Base-by-base conservation (phyloP, 92 coral and sea anemone species). In the Desmophyllum pertusum region DNA sequence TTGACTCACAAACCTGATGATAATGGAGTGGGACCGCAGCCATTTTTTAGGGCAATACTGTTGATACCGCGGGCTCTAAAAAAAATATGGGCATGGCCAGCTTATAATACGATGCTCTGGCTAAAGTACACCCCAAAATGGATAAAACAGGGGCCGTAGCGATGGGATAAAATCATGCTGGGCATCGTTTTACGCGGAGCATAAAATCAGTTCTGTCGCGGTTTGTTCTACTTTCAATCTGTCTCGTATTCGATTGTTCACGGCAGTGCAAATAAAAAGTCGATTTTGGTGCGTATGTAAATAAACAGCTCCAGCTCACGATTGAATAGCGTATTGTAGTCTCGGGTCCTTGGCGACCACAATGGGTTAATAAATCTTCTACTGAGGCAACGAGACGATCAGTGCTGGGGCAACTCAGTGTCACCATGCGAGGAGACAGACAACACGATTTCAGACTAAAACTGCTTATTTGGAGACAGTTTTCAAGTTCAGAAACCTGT, bases 321-420 rank as follows among this genome's bases (percentile, higher is more conserved):
- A 18, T 3, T 7, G 42, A 41, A 41, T 25, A 41, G 51, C 53
- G n/a, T 11, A 72, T 42, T 72, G 46, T 42, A 29, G 7, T 43
- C 5, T 72, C 76, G 30, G 55, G 23, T 71, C 35, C 76, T 71
- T 40, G 42, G 53, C 55, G 76, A 72, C 57, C 31, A 43, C 36
- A 30, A 29, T 43, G 21, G 10, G 9, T 6, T 11, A 14, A 43
- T 72, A 36, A 70, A 70, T 41, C 45, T 70, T 70, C 53, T n/a
- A 23, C 46, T 41, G 3, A 40, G 36, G 36, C 72, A 37, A 14
- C n/a, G n/a, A 19, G 25, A 18, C 42, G 21, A 31, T 13, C 30
- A 27, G 6, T 5, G 35, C 76, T 72, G 46, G 46, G n/a, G 55
- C 46, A 40, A 72, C 57, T 72, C 8, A 57, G 14, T 57, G 52